phyloP scores from a whole-genome alignment of 2,888 invertebrate species.

The Mesopsocus fuscifrons region DNA sequence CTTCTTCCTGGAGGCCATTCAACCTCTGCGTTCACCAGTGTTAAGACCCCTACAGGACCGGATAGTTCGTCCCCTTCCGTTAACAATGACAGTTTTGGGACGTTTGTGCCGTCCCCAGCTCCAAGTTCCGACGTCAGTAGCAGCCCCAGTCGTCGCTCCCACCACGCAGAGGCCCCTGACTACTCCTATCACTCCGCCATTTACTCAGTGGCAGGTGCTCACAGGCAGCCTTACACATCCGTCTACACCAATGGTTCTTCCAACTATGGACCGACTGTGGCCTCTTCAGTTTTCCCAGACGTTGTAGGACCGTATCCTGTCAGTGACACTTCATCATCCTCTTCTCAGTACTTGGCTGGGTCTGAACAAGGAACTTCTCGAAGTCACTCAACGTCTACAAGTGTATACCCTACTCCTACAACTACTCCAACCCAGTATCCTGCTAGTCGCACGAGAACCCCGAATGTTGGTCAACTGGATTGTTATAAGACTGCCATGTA shows the following conservation, averaged over 20 bases:
- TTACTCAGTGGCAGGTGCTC: constrained; percentile 53
- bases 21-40: constrained; percentile 32
- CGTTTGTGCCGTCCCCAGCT: constrained; percentile 32
- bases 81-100: constrained; percentile 27
- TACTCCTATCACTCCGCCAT: constrained; percentile 36
- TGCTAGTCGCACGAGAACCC: constrained; percentile 18
- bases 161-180: constrained; percentile 20
- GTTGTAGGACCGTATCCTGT: constrained; percentile 38
- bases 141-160: constrained; percentile 30
- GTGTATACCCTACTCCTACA: constrained; percentile 8
- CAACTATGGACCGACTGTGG: constrained; percentile 36
- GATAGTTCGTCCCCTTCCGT: constrained; percentile 21
- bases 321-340: constrained; percentile 22
- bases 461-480: constrained; percentile 35
- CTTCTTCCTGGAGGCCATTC: constrained; percentile 26
- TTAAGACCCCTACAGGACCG: constrained; percentile 30
- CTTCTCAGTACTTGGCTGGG: constrained; percentile 5
- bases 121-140: constrained; percentile 30
- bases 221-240: constrained; percentile 51
- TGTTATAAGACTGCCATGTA: constrained; percentile 42
- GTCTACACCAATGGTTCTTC: constrained; percentile 50
- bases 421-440: constrained; percentile 7
- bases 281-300: constrained; percentile 37
- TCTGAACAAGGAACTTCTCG: constrained; percentile 10
- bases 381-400: constrained; percentile 14